phyloP scores from a whole-genome alignment of 2,113 vertebrate genomes.

The Plecotus auritus region DNA sequence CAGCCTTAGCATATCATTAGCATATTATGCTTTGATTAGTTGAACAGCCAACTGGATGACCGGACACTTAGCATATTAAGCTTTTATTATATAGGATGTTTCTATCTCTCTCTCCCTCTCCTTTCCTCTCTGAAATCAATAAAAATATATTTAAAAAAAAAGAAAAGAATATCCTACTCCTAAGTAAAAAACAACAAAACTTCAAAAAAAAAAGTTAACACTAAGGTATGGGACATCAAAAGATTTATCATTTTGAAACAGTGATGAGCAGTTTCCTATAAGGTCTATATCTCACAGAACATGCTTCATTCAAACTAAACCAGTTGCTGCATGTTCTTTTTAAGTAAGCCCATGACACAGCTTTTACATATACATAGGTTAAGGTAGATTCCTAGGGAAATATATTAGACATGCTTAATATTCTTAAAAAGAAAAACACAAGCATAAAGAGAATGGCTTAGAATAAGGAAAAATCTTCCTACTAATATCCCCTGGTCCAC shows the following conservation, averaged over 20 bases:
- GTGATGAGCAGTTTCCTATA: background rate
- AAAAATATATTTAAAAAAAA: too few species aligned
- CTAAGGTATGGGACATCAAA: background rate
- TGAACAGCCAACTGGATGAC: too few species aligned
- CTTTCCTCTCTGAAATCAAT: too few species aligned
- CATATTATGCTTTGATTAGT: too few species aligned
- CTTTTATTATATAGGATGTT: too few species aligned
- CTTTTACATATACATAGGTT: background rate
- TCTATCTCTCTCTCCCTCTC: too few species aligned
- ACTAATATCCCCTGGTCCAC: background rate
- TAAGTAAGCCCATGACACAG: background rate
- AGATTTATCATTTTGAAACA: constrained; percentile 5
- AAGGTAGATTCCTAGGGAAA: background rate
- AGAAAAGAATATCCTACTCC: too few species aligned
- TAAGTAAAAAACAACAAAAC: too few species aligned
- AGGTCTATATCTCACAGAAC: background rate
- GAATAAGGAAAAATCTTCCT: background rate
- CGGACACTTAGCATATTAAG: too few species aligned
- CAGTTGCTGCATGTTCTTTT: background rate
- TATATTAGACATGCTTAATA: background rate
- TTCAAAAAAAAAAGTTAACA: background rate
- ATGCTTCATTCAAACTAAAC: background rate
- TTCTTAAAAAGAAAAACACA: background rate
- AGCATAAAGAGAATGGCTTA: background rate
- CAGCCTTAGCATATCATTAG: too few species aligned